These are phyloP conservation scores for Spheniscus humboldti DNA, from an alignment of 2,797 vertebrate genomes.

Conservation along the genomic window DNA sequence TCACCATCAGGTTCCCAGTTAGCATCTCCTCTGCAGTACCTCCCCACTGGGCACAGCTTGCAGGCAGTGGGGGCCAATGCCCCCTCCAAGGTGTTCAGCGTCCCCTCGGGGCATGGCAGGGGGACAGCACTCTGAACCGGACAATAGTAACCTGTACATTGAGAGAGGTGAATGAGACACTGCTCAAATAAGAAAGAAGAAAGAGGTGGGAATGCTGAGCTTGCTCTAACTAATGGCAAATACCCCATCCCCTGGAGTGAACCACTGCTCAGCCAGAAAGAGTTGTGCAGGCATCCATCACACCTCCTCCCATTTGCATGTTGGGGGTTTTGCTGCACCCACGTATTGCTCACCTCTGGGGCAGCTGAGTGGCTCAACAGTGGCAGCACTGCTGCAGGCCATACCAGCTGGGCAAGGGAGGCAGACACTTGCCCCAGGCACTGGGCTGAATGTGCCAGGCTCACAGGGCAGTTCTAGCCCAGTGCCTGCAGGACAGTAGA, in stretches of 20 bases:
- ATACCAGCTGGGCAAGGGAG: constrained; percentile 81
- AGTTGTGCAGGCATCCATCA: not conserved
- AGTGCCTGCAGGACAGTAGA: constrained; percentile 83
- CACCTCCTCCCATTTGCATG: fast-evolving
- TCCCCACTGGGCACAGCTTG: constrained; percentile 82
- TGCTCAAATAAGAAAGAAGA: not conserved
- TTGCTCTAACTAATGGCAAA: not conserved
- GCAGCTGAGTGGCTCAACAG: constrained; percentile 77
- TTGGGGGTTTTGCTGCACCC: not conserved
- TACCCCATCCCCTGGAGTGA: fast-evolving
- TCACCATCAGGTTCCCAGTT: constrained; percentile 83
- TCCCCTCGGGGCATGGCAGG: constrained; percentile 83
- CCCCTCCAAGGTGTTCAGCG: constrained; percentile 75
- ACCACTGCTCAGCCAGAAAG: not conserved
- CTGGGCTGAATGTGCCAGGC: constrained; percentile 84
- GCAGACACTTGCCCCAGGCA: constrained; percentile 77
- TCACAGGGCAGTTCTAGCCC: constrained; percentile 80
- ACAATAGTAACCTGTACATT: constrained; percentile 82
- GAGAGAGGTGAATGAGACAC: not conserved
- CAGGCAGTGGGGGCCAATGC: constrained; percentile 75
- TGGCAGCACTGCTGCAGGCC: constrained; percentile 75
- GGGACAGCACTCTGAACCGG: constrained; percentile 72
- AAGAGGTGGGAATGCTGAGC: not conserved
- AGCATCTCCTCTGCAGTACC: constrained; percentile 82
- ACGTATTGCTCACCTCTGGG: constrained; percentile 75